Conservation (phyloP, 2,113 vertebrate genomes). For the Gallinago jamesoni region DNA sequence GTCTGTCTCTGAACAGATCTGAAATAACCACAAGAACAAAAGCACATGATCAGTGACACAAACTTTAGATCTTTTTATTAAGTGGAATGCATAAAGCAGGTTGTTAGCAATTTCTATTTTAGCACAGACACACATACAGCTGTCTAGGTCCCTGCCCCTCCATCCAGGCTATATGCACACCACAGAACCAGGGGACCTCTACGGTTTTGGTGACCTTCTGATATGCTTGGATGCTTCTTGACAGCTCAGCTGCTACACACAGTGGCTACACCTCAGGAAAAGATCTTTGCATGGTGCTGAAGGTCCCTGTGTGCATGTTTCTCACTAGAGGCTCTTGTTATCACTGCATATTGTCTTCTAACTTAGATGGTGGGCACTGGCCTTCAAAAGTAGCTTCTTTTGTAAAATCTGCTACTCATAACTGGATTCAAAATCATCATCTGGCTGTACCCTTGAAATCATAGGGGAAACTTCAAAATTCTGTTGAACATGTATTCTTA, state of each 20-base stretch:
- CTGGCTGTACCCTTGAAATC: neutral
- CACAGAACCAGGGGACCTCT: accelerated
- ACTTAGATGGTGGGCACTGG: neutral
- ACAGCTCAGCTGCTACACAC: neutral
- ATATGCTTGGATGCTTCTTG: neutral
- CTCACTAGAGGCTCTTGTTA: neutral
- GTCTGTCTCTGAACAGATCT: neutral
- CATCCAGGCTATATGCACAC: neutral
- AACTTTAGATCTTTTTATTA: neutral
- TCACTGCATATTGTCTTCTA: neutral
- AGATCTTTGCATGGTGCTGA: neutral
- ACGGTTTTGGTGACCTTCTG: neutral
- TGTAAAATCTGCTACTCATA: neutral
- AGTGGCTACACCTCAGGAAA: neutral
- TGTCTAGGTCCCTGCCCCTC: too few species aligned
- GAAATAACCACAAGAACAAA: neutral
- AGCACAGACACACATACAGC: accelerated
- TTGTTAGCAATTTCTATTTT: neutral
- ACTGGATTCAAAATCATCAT: neutral
- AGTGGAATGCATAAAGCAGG: neutral
- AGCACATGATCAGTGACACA: too few species aligned
- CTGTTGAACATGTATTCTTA: neutral
- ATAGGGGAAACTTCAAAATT: neutral
- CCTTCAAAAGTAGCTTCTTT: neutral
- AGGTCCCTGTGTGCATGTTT: neutral